These are phyloP conservation scores for Callospermophilus lateralis DNA, from an alignment of 2,113 vertebrate species.

Conservation along the genomic window DNA sequence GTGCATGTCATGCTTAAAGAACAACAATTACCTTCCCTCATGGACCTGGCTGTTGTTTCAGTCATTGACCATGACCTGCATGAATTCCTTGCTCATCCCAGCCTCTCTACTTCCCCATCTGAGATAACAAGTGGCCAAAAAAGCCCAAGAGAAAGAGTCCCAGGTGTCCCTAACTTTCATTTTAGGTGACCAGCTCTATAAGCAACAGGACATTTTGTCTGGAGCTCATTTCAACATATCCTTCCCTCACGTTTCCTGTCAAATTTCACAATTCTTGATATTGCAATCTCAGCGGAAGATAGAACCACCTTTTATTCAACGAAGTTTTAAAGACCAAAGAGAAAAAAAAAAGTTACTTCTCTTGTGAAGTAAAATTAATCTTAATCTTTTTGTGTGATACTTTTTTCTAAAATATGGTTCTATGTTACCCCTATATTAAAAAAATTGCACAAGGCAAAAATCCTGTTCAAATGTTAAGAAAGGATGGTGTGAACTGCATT, in stretches of 20 bases:
- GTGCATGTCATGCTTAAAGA: neutral
- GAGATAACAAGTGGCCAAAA: neutral
- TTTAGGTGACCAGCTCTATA: neutral
- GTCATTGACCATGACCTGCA: neutral
- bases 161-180: fast-evolving
- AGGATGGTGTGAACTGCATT: neutral
- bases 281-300: neutral
- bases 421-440: neutral
- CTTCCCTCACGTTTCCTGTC: neutral
- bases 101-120: neutral
- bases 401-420: neutral
- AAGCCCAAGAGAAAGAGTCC: neutral
- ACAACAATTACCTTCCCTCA: neutral
- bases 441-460: neutral
- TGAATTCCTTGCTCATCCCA: neutral
- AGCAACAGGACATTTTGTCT: neutral
- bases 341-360: neutral
- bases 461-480: neutral
- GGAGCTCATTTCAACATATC: neutral
- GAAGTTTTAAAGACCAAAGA: neutral
- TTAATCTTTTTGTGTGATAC: neutral
- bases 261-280: neutral
- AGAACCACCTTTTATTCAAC: neutral
- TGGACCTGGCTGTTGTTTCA: too few species aligned
- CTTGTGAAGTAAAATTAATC: neutral